Evolutionary conservation across 1,140 invertebrate species (phyloP).

Genomic region (Drosophila bipectinata): DNA sequence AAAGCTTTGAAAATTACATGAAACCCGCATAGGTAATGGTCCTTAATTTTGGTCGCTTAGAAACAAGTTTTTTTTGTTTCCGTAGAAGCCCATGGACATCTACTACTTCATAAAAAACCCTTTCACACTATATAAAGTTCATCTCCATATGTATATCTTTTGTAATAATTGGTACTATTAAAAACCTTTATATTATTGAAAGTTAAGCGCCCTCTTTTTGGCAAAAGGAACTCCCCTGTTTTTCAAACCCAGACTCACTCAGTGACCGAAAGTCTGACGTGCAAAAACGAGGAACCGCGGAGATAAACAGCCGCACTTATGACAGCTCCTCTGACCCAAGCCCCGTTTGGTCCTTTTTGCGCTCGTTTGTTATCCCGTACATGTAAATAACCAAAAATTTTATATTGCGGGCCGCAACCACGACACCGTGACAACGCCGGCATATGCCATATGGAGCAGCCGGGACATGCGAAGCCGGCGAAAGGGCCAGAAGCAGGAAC

Average conservation of each 20-base stretch:
- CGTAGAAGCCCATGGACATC: slow-evolving; percentile 2
- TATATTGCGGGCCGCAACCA: slow-evolving; percentile 69
- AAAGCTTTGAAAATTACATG: neutral
- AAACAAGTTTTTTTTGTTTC: slow-evolving; percentile 44
- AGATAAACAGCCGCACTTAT: slow-evolving; percentile 59
- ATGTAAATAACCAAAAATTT: slow-evolving; percentile 73
- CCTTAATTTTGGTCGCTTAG: slow-evolving; percentile 35
- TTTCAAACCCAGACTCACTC: neutral
- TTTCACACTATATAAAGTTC: no score
- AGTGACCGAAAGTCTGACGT: slow-evolving; percentile 16
- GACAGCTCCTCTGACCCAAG: slow-evolving; percentile 10
- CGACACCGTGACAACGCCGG: slow-evolving; percentile 70
- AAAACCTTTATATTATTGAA: neutral
- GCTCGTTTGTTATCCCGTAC: slow-evolving; percentile 46
- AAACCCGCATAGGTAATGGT: slow-evolving; percentile 7
- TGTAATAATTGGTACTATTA: neutral
- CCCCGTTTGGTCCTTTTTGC: neutral
- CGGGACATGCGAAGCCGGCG: slow-evolving; percentile 20
- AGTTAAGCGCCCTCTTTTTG: no score
- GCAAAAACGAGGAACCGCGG: slow-evolving; percentile 28
- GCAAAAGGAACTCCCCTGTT: slow-evolving; percentile 2
- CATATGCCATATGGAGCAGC: slow-evolving; percentile 52
- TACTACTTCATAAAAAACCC: no score
- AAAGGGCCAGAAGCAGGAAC: slow-evolving; percentile 25
- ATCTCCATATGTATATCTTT: no score